Evolutionary conservation across 2,113 vertebrate genomes (phyloP), one percentile per base, ranked within the genome.

Genomic region (Excalfactoria chinensis): DNA sequence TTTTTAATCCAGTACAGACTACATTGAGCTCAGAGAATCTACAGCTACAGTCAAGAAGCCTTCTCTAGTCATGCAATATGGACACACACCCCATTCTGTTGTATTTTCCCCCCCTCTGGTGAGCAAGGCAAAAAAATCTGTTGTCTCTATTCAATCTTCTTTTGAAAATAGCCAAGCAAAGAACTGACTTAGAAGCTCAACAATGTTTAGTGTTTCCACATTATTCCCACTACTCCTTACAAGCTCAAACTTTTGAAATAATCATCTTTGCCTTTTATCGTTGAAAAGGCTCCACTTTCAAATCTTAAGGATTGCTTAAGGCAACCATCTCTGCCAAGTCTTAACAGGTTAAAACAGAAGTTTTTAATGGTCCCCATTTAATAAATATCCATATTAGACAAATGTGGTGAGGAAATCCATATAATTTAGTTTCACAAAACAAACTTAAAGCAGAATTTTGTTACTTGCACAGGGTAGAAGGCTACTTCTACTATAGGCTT

Each of bases 111-210:
- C 19, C 32, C 55, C 10, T 72, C 79, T 32, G 56, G 40, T 67
- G 11, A 77, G 16, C n/a, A 58, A 62, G 22, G 11, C 63, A 83
- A 89, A 51, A 76, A 35, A 48, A 74, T 10, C 15, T 21, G 21
- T 44, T 32, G 19, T 75, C 83, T 78, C 62, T 14, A 67, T 4
- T 48, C 62, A 71, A 56, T 81, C 28, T 53, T 83, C 35, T 93
- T 17, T 43, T 70, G 43, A 2, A 1, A 83, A 82, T 5, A 81
- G 78, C 32, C 2, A 41, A 83, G 72, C 9, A 34, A 87, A 92
- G 89, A 96, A 95, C 84, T 95, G 59, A 93, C 86, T 94, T 83
- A 62, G 85, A 67, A 58, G 74, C 86, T 78, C 59, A 71, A 63
- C 73, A 71, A 26, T 41, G 56, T 70, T 2, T 37, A 20, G 28